Conservation (phyloP, 2,113 vertebrate species). For the Passerina amoena region DNA sequence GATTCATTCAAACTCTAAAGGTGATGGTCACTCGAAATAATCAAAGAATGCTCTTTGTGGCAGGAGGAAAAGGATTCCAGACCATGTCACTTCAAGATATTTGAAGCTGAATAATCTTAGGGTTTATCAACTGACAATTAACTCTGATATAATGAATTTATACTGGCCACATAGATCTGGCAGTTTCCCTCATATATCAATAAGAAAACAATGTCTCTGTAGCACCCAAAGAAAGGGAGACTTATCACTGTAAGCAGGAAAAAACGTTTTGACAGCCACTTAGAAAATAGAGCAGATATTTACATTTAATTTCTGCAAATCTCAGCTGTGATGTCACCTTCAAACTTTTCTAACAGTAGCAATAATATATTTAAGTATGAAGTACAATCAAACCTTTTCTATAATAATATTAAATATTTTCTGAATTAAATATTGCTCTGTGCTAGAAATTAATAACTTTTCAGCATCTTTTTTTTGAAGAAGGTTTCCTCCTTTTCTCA, state of each 20-base stretch:
- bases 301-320: neutral
- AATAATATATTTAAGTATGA: neutral
- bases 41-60: neutral
- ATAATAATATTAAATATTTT: neutral
- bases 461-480: neutral
- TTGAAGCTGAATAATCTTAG: neutral
- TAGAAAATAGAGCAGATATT: neutral
- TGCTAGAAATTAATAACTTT: neutral
- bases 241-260: neutral
- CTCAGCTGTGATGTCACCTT: neutral
- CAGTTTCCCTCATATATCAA: neutral
- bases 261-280: neutral
- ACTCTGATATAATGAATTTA: neutral
- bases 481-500: neutral
- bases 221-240: neutral
- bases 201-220: neutral
- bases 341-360: neutral
- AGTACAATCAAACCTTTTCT: neutral
- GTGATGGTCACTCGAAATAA: neutral
- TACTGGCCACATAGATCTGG: neutral
- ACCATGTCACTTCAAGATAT: neutral
- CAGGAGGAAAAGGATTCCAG: neutral
- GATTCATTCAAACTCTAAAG: neutral
- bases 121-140: neutral
- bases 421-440: neutral